Conservation (phyloP, 2,113 vertebrate genomes). For the Cottus gobio region DNA sequence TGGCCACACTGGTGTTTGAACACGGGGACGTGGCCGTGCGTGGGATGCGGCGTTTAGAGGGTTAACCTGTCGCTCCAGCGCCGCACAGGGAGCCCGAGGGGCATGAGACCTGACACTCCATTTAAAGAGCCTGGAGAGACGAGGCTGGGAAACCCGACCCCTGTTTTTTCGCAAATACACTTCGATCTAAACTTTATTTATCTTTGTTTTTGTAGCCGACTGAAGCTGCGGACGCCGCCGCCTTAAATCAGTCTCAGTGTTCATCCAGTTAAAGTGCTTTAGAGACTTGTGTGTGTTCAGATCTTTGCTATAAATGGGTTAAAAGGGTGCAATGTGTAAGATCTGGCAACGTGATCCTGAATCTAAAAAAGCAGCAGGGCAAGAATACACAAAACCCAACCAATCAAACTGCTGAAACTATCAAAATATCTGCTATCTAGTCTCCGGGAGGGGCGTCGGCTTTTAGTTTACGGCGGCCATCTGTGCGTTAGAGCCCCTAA, state of each 20-base stretch:
- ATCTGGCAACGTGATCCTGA: too few species aligned
- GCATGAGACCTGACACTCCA: slow-evolving; percentile 40
- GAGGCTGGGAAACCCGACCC: neutral
- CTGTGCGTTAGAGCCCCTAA: neutral
- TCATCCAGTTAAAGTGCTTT: slow-evolving; percentile 50
- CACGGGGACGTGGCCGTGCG: neutral
- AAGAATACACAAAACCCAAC: too few species aligned
- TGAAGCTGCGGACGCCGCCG: neutral
- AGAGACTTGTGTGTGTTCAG: slow-evolving; percentile 15
- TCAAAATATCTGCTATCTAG: neutral
- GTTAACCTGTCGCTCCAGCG: slow-evolving; percentile 33
- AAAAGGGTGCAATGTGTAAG: neutral
- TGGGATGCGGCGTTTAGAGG: slow-evolving; percentile 19
- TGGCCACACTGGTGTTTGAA: slow-evolving; percentile 16
- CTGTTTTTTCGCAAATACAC: slow-evolving; percentile 23
- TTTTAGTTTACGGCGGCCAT: neutral
- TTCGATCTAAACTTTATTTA: slow-evolving; percentile 9
- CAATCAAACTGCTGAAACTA: too few species aligned
- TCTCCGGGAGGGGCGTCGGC: neutral
- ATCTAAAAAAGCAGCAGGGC: too few species aligned
- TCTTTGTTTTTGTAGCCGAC: slow-evolving; percentile 16
- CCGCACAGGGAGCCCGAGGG: slow-evolving; percentile 27
- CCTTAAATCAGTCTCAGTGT: slow-evolving; percentile 39
- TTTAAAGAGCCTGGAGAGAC: slow-evolving; percentile 47
- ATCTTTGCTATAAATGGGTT: neutral